phyloP scores from a whole-genome alignment of 2,113 vertebrate genomes.

The Melanerpes formicivorus region DNA sequence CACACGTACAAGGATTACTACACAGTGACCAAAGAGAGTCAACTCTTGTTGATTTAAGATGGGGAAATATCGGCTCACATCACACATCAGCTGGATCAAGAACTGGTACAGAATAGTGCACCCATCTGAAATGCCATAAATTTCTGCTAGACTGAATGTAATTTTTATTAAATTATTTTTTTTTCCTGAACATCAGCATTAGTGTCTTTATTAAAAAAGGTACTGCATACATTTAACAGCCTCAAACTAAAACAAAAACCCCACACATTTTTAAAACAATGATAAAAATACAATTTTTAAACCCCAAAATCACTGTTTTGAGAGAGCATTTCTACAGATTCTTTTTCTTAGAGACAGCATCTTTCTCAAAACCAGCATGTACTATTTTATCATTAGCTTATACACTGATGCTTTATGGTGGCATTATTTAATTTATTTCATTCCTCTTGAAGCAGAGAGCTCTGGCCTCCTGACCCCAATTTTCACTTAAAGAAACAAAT shows the following conservation, averaged over 20 bases:
- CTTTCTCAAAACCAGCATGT: constrained; percentile 34
- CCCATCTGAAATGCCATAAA: neutral
- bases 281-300: neutral
- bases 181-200: neutral
- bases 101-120: neutral
- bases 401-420: constrained; percentile 46
- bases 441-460: constrained; percentile 73
- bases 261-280: constrained; percentile 6
- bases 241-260: neutral
- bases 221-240: neutral
- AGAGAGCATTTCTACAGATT: constrained; percentile 16
- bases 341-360: neutral
- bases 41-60: neutral
- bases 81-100: neutral
- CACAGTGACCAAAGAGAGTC: neutral
- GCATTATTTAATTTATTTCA: constrained; percentile 82
- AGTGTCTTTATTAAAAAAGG: neutral
- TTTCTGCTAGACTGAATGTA: neutral
- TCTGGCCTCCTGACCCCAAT: constrained; percentile 80
- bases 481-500: constrained; percentile 87
- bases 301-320: neutral
- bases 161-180: neutral
- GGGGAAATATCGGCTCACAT: neutral
- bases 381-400: constrained; percentile 71
- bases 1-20: neutral